Percentiles rank a stretch among this genome's conserved stretches.
Evolutionary conservation across 2,888 invertebrate genomes (phyloP).

Genomic region (Uropetala carovei): DNA sequence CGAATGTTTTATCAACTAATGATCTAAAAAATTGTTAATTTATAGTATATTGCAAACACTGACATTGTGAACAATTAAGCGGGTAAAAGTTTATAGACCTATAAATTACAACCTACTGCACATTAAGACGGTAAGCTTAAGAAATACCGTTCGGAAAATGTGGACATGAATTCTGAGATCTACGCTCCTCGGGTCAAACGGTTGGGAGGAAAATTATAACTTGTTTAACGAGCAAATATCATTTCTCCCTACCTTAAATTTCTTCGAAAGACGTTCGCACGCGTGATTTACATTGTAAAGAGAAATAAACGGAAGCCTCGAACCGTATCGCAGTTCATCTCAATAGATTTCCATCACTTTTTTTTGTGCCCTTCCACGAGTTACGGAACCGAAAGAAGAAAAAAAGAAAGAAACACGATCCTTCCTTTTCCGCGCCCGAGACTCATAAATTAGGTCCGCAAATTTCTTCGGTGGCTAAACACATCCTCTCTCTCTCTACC

Average conservation of each 20-base stretch:
- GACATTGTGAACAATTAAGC: no score
- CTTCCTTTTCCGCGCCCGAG: neutral
- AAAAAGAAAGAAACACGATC: neutral
- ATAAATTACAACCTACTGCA: no score
- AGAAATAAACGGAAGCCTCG: neutral
- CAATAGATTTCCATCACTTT: neutral
- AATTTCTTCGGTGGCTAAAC: neutral
- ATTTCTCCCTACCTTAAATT: neutral
- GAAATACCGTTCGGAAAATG: no score
- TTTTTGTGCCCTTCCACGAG: neutral
- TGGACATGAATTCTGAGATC: no score
- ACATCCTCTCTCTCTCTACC: neutral
- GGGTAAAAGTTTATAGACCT: no score
- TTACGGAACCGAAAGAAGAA: neutral
- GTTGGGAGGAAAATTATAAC: neutral
- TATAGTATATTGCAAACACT: no score
- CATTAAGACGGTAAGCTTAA: no score
- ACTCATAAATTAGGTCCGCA: neutral
- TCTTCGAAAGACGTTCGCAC: neutral
- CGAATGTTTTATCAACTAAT: no score
- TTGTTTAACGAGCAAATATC: neutral
- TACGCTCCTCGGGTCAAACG: no score
- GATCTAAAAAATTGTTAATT: no score
- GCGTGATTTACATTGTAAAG: neutral
- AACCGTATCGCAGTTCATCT: neutral